These are phyloP conservation scores for Elanoides forficatus DNA, from an alignment of 2,113 vertebrate genomes.

Conservation along the genomic window DNA sequence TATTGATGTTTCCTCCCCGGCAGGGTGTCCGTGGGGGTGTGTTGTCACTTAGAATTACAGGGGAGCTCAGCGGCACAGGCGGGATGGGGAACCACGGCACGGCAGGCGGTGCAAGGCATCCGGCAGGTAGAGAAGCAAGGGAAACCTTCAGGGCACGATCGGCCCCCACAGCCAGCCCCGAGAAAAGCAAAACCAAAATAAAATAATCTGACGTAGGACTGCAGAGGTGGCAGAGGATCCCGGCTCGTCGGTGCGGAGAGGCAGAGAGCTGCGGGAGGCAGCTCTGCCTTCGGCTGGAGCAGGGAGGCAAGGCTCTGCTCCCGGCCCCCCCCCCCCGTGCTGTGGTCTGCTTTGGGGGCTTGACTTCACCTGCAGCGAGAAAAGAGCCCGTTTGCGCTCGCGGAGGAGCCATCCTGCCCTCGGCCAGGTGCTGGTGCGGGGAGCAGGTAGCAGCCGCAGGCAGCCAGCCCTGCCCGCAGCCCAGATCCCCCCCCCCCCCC, in stretches of 20 bases:
- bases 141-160: accelerated
- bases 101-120: accelerated
- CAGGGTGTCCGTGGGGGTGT: neutral
- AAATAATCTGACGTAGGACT: accelerated
- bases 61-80: neutral
- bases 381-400: accelerated
- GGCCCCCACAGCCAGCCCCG: neutral
- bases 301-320: neutral
- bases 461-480: neutral
- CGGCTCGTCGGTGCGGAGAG: accelerated
- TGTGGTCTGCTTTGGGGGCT: neutral
- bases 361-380: neutral
- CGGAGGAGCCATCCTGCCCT: neutral
- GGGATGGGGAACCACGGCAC: accelerated
- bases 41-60: neutral
- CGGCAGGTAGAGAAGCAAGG: neutral
- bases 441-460: neutral
- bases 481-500: neutral
- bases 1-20: neutral
- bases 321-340: neutral
- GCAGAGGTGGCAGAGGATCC: neutral
- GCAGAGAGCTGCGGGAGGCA: neutral
- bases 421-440: accelerated
- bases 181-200: neutral
- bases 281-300: neutral